phyloP scores from a whole-genome alignment of 2,113 vertebrate species.

The Seriola quinqueradiata region DNA sequence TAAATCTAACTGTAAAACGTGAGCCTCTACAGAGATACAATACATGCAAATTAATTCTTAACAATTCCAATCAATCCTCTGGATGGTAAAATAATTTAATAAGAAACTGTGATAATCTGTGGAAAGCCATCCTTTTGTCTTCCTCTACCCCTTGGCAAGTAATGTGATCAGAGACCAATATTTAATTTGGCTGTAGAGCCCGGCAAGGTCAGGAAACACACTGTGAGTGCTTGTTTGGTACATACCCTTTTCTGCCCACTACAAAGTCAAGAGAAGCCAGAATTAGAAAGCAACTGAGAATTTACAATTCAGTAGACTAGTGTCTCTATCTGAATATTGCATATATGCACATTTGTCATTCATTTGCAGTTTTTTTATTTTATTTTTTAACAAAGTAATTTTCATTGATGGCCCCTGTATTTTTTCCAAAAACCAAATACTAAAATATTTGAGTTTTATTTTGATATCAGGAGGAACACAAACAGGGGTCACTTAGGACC shows the following conservation, averaged over 20 bases:
- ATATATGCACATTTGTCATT: neutral
- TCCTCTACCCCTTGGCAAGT: neutral
- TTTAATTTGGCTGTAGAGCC: conserved; percentile 8
- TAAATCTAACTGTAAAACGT: neutral
- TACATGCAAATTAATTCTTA: neutral
- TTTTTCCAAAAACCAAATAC: too few species aligned
- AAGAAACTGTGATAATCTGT: neutral
- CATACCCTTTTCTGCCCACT: neutral
- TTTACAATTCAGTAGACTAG: neutral
- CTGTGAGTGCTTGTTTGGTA: neutral
- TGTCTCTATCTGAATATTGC: neutral
- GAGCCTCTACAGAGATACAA: neutral
- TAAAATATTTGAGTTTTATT: neutral
- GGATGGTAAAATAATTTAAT: conserved; percentile 11
- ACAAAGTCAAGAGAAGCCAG: neutral
- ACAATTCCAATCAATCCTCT: neutral
- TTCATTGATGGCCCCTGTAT: too few species aligned
- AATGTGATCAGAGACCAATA: conserved; percentile 8
- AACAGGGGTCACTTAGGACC: neutral
- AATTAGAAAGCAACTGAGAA: neutral
- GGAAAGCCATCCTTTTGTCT: conserved; percentile 16
- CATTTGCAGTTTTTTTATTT: neutral
- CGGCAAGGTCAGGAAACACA: neutral
- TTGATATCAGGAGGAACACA: neutral
- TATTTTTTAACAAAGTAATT: too few species aligned